Conservation (phyloP, 2,113 vertebrate species). For the Daubentonia madagascariensis region DNA sequence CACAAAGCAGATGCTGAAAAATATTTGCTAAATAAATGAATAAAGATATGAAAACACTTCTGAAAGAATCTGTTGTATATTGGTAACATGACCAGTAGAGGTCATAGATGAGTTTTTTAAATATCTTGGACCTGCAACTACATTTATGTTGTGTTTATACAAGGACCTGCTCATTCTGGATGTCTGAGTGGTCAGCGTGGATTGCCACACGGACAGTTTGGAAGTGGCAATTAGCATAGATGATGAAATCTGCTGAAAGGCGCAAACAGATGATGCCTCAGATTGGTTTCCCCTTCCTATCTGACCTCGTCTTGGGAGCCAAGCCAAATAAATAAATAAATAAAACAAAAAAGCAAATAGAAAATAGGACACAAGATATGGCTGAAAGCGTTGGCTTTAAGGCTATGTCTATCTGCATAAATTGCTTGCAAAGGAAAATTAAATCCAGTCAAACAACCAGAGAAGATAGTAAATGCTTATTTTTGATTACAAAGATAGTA, state of each 20-base stretch:
- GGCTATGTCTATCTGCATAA: background rate
- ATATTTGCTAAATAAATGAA: background rate
- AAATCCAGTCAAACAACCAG: background rate
- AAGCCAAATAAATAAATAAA: background rate
- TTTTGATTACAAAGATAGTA: background rate
- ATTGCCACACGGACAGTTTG: background rate
- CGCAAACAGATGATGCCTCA: background rate
- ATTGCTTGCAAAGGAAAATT: constrained; percentile 1
- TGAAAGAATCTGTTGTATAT: constrained; percentile 50
- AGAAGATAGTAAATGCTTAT: background rate
- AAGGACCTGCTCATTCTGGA: background rate
- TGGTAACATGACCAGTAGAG: constrained; percentile 76
- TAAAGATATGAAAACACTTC: background rate
- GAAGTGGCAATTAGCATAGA: background rate
- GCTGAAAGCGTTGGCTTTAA: background rate
- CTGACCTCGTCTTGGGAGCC: background rate
- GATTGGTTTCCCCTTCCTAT: background rate
- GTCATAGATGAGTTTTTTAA: constrained; percentile 72
- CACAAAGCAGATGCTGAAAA: background rate
- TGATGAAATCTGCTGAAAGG: background rate
- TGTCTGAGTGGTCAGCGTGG: background rate
- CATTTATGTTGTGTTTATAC: background rate
- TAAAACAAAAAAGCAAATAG: background rate
- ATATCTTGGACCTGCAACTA: too few relatives aligned
- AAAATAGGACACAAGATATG: background rate